These are phyloP conservation scores for Ctenopoma kingsleyae DNA, from an alignment of 2,797 vertebrate genomes.

Conservation along the genomic window DNA sequence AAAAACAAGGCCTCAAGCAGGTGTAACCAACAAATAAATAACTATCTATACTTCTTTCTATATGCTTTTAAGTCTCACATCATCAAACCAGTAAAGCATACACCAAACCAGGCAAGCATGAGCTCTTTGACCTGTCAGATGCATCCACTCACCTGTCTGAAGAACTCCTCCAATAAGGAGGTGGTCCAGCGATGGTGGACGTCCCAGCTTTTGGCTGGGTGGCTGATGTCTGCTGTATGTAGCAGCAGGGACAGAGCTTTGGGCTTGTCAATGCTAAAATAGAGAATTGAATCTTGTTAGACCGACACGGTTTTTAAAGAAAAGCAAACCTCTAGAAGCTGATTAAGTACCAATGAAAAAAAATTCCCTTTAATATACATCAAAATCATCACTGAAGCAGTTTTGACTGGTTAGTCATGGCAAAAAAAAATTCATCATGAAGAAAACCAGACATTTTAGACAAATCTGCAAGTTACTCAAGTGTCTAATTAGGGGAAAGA, in stretches of 20 bases:
- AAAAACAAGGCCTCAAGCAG: not conserved
- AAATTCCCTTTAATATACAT: too few species aligned
- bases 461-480: constrained; percentile 18
- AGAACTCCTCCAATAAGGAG: constrained; percentile 97
- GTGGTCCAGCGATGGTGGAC: constrained; percentile 98
- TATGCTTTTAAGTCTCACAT: constrained; percentile 2
- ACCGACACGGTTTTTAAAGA: not conserved
- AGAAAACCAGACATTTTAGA: constrained; percentile 6
- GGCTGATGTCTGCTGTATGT: constrained; percentile 98
- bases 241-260: constrained; percentile 97
- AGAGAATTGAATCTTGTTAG: not conserved
- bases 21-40: too few species aligned
- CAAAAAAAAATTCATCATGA: not conserved
- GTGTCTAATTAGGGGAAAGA: not conserved
- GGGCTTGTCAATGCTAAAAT: constrained; percentile 94
- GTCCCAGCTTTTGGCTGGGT: constrained; percentile 96
- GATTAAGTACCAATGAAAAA: not conserved
- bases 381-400: not conserved
- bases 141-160: constrained; percentile 92
- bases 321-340: not conserved
- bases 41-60: not conserved
- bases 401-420: not conserved
- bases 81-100: not conserved
- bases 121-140: not conserved
- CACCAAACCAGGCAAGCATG: not conserved